These are phyloP conservation scores for Dascillus cervinus DNA, from an alignment of 2,888 invertebrate species.

Conservation along the genomic window DNA sequence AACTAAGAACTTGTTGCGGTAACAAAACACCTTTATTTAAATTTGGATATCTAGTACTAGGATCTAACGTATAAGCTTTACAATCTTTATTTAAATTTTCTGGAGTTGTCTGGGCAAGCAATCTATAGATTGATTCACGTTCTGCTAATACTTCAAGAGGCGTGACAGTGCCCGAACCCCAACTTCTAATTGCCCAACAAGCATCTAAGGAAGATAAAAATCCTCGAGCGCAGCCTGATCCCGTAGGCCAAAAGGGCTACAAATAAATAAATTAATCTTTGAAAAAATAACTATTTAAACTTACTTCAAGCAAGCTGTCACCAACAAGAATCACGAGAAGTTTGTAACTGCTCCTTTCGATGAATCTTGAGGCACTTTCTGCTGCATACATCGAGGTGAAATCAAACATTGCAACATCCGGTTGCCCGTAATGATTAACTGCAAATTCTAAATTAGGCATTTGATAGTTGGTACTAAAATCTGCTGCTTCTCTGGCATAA, in stretches of 20 bases:
- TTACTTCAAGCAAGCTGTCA: conserved; percentile 86
- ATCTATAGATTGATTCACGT: conserved; percentile 80
- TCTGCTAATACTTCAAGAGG: conserved; percentile 86
- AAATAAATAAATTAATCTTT: conserved; percentile 23
- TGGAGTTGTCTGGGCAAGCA: conserved; percentile 88
- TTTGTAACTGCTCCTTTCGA: conserved; percentile 64
- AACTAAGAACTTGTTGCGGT: conserved; percentile 65
- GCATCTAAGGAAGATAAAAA: conserved; percentile 94
- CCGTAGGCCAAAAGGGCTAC: conserved; percentile 96
- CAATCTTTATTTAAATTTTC: conserved; percentile 91
- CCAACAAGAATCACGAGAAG: conserved; percentile 88
- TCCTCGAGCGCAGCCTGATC: conserved; percentile 95
- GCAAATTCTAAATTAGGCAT: conserved; percentile 89
- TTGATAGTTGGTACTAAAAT: conserved; percentile 83
- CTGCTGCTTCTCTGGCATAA: conserved; percentile 92
- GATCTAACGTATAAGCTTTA: conserved; percentile 79
- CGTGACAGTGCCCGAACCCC: conserved; percentile 62
- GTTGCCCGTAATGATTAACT: conserved; percentile 94
- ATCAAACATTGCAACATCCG: conserved; percentile 98
- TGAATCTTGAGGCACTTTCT: conserved; percentile 84
- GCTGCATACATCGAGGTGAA: conserved; percentile 99
- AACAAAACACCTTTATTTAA: conserved; percentile 68
- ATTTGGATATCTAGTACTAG: conserved; percentile 79
- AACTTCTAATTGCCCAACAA: conserved; percentile 84
- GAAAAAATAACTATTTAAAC: conserved; percentile 4